Base-by-base conservation (phyloP, 2,888 invertebrate species). In the Alentia gelatinosa region DNA sequence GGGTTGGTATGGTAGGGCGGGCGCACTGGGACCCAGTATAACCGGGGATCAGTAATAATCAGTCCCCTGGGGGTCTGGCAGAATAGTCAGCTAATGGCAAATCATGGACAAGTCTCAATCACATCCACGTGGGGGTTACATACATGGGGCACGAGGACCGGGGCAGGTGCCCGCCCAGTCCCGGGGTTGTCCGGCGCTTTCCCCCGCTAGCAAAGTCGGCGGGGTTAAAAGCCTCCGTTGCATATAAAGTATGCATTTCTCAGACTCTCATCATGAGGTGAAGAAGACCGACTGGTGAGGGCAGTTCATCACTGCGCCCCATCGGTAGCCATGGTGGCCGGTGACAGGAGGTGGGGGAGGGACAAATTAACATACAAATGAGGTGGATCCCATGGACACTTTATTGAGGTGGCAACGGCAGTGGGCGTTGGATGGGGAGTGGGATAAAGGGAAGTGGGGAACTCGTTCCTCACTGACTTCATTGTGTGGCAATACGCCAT, bases 301-400 rank as follows among this genome's bases (percentile, higher is more conserved):
- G 56, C 56, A 3, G 23, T 56, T 4, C 56, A 4, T 7, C 56
- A 19, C 5, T n/a, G 23, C 56, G 12, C 3, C 56, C 19, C 56
- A 56, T 56, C 19, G n/a, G 23, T n/a, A 56, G 5, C 9, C 56
- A 56, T 56, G 19, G n/a, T 56, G 56, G 56, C 56, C 19, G n/a
- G n/a, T n/a, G n/a, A 19, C 56, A 56, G 5, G 19, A n/a, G 56
- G 12, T 9, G 5, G 12, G 56, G 56, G 5, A 56, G n/a, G n/a
- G 56, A 56, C 56, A 56, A 56, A 68, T 68, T 68, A 68, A 68
- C 68, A 68, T 68, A 68, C 68, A 68, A 68, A 68, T 68, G 68
- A 30, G 68, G 9, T n/a, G n/a, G n/a, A n/a, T n/a, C 47, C 47
- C 47, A 47, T 47, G 47, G 7, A 47, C 47, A 47, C 47, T 47